Evolutionary conservation across 1,140 invertebrate species (phyloP), one percentile per base, ranked within the genome.

Genomic region (Arctopsyche grandis): DNA sequence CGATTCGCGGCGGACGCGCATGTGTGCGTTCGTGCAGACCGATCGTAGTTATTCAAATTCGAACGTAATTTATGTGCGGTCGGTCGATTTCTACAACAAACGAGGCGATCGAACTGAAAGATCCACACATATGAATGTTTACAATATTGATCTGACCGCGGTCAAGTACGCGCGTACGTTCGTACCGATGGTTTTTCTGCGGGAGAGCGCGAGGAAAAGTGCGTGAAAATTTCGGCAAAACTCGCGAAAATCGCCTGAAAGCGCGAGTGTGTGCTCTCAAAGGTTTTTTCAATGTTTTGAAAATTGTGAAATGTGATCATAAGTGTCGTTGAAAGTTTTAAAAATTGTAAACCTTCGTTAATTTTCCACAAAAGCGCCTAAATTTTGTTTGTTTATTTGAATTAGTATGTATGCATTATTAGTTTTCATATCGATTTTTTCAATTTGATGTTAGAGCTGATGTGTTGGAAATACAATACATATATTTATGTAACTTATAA

Each of bases 131-230:
- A 21, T 1, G 5, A 66, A 66, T n/a, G 21, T 66, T 66, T 22
- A 66, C 24, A 66, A 66, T 60, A 19, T 66, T 29, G 19, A 66
- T 66, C 21, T 66, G 63, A 26, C 21, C 63, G 63, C 21, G 63
- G 63, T 66, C 63, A 22, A 22, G 63, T 19, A 29, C 24, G 63
- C 19, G 21, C 24, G 63, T 60, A 9, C 21, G 24, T 66, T 26
- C 44, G 44, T 46, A 46, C 5, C 44, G n/a, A n/a, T 52, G 10
- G 48, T 52, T 52, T 52, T 52, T 52, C 16, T 3, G 4, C 48
- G 10, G 4, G 10, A 52, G 16, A 3, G 16, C 4, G 16, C 10
- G 16, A 12, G 48, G 48, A 52, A 52, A 52, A 52, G 48, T 52
- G 48, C 16, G 48, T 52, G 48, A 52, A 52, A 52, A 52, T 52